These are phyloP conservation scores for Campylomormyrus numenius DNA, from an alignment of 2,113 vertebrate genomes.

Conservation along the genomic window DNA sequence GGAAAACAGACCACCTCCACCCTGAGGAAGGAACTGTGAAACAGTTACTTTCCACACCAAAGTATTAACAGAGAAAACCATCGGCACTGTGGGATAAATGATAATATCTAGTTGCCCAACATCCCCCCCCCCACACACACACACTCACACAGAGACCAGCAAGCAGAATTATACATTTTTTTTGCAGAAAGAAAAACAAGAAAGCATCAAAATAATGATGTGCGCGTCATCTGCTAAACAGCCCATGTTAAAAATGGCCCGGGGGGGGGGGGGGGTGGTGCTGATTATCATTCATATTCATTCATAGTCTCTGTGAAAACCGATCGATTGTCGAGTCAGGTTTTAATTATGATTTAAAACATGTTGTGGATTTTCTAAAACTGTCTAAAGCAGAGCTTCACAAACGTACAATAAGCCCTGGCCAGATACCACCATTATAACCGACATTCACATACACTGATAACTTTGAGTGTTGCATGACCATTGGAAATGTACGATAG, in stretches of 20 bases:
- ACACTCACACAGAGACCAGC: neutral
- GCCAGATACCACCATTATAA: neutral
- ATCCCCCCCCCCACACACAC: no score
- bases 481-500: neutral
- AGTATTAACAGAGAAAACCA: conserved; percentile 19
- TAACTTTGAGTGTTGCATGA: neutral
- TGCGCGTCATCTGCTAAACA: neutral
- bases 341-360: neutral
- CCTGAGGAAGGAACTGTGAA: conserved; percentile 23
- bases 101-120: neutral
- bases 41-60: conserved; percentile 15
- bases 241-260: no score
- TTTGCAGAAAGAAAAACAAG: neutral
- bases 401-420: neutral
- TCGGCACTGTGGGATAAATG: neutral
- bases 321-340: neutral
- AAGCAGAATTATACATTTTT: neutral
- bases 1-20: neutral
- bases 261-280: no score
- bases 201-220: neutral
- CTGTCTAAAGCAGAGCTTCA: neutral
- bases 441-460: neutral
- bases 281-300: neutral
- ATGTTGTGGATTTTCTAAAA: neutral
- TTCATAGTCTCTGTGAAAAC: neutral